Evolutionary conservation across 2,797 vertebrate genomes (phyloP), one percentile per base, ranked within the genome.

Genomic region (Antennarius maculatus): DNA sequence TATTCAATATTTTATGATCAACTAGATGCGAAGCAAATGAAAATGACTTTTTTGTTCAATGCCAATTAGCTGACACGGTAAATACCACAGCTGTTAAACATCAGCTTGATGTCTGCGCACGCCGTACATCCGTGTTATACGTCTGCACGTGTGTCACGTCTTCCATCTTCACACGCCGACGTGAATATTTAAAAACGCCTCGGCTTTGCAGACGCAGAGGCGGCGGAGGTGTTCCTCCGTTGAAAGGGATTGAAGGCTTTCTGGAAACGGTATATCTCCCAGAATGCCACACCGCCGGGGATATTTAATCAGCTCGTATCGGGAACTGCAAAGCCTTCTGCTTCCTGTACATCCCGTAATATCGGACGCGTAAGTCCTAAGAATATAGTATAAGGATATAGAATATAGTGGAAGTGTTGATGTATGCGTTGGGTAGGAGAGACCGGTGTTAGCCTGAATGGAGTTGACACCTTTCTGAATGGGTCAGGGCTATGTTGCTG

Each of bases 401-500:
- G 23, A 23, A 2, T 65, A 76, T 58, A 39, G 70, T 29, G 48
- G 8, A 55, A 55, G 49, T 51, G 39, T 65, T 85, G 80, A 86
- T 82, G 66, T 67, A 73, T 71, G 69, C 57, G 15, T 74, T 65
- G 78, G 79, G 83, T 61, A 53, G 76, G 41, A 76, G 77, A 72
- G 72, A 71, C 66, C 61, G 16, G 48, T 70, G 80, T 74, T 68
- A 39, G 55, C 70, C 69, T 67, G 75, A 85, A 64, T 65, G 39
- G 67, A 77, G 76, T 37, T 78, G 86, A 87, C 85, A 78, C 60
- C 62, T 41, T 76, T 71, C 72, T 64, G 81, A 78, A 80, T 62
- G 58, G 87, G 84, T 86, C 86, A 81, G 15, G 76, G 79, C 73
- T 67, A 48, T 61, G 78, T 81, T 83, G 82, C 80, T 71, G 75